Percentiles rank a stretch among this genome's conserved stretches.
phyloP scores from a whole-genome alignment of 2,113 vertebrate species.

The Carollia perspicillata region DNA sequence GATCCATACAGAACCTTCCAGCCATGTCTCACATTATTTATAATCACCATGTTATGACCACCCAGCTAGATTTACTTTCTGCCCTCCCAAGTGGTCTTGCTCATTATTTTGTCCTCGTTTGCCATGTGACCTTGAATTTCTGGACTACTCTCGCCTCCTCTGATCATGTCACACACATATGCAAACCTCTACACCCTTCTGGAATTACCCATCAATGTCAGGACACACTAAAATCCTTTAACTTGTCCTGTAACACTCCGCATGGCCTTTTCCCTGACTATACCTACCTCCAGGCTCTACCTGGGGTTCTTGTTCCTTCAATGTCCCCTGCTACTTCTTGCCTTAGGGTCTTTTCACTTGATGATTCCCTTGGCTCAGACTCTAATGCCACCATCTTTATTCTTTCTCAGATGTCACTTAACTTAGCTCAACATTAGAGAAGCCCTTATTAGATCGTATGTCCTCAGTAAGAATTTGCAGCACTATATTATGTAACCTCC shows the following conservation, averaged over 20 bases:
- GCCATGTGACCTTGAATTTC: neutral
- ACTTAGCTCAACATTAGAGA: neutral
- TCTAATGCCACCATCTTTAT: neutral
- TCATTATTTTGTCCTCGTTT: neutral
- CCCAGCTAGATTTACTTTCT: neutral
- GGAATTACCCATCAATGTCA: neutral
- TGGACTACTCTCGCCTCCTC: neutral
- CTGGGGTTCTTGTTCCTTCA: neutral
- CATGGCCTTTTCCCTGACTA: neutral
- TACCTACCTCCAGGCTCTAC: neutral
- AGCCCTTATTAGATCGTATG: neutral
- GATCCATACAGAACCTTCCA: neutral
- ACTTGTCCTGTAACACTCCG: neutral
- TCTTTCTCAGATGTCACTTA: neutral
- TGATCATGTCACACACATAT: neutral
- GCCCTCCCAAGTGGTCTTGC: neutral
- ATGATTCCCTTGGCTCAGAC: neutral
- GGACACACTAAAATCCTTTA: neutral
- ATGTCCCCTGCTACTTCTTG: neutral
- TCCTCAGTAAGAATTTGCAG: neutral
- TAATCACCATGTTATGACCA: neutral
- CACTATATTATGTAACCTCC: neutral
- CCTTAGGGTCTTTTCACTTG: neutral
- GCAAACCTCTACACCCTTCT: neutral
- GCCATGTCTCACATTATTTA: neutral